A percentile compares a stretch with the other conserved stretches of the same genome.
Conservation (phyloP, 2,113 vertebrate species). For the Thunnus maccoyii region DNA sequence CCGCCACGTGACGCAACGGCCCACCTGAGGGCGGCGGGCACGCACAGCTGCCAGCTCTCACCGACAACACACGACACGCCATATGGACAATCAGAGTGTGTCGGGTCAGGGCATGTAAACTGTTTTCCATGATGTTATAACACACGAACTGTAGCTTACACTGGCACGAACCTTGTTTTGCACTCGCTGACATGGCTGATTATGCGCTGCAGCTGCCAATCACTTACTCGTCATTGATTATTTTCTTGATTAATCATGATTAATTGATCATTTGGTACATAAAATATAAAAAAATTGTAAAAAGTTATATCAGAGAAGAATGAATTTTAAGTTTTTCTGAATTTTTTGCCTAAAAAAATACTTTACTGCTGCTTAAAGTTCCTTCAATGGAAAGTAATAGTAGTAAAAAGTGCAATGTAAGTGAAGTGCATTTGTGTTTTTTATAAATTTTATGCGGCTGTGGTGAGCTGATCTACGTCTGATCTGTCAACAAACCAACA, state of each 20-base stretch:
- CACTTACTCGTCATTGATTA: too few species aligned
- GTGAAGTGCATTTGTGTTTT: too few species aligned
- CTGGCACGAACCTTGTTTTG: not conserved
- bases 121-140: not conserved
- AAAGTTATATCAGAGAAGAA: too few species aligned
- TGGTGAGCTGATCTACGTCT: not conserved
- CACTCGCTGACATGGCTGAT: not conserved
- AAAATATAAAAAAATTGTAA: too few species aligned
- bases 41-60: conserved; percentile 50
- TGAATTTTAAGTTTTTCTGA: too few species aligned
- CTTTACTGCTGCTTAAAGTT: too few species aligned
- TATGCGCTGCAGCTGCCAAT: not conserved
- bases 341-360: too few species aligned
- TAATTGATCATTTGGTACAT: too few species aligned
- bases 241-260: too few species aligned
- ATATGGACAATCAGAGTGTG: not conserved
- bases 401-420: too few species aligned
- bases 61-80: not conserved
- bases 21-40: conserved; percentile 18
- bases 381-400: too few species aligned
- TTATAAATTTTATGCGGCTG: too few species aligned
- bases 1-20: conserved; percentile 41
- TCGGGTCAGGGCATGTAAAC: not conserved
- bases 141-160: not conserved
- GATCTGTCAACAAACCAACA: not conserved